phyloP scores from a whole-genome alignment of 2,888 invertebrate species.

The Dicycla oo region DNA sequence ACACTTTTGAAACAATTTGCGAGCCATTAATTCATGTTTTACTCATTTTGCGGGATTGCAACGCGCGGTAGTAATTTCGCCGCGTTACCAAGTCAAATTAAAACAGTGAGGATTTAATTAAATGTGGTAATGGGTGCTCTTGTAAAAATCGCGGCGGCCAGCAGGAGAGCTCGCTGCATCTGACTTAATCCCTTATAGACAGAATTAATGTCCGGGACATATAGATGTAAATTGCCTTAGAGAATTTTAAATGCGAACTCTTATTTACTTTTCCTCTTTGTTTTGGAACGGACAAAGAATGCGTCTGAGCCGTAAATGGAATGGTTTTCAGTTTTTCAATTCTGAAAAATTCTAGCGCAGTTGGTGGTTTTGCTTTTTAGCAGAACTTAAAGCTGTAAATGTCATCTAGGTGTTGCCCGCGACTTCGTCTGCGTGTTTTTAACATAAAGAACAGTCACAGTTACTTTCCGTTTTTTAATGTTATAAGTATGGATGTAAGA shows the following conservation, averaged over 20 bases:
- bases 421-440: not conserved
- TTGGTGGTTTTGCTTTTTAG: constrained; percentile 1
- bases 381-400: not conserved
- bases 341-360: constrained; percentile 7
- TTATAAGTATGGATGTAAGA: no score
- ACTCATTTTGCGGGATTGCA: constrained; percentile 70
- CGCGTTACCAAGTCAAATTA: constrained; percentile 85
- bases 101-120: constrained; percentile 88
- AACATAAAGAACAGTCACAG: not conserved
- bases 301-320: constrained; percentile 47
- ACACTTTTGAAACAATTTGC: constrained; percentile 62
- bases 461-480: no score
- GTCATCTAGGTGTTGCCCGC: not conserved
- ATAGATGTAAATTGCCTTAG: constrained; percentile 68
- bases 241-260: constrained; percentile 64
- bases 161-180: constrained; percentile 75
- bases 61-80: constrained; percentile 78
- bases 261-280: constrained; percentile 58
- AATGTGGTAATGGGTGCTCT: constrained; percentile 87
- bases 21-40: constrained; percentile 68
- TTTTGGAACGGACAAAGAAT: constrained; percentile 43
- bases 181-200: constrained; percentile 78
- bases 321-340: constrained; percentile 44
- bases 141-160: constrained; percentile 81
- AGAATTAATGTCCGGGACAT: constrained; percentile 71